A percentile compares a stretch with the other conserved stretches of the same genome.
phyloP scores from a whole-genome alignment of 2,113 vertebrate genomes.

The Nannobrachium achirus region DNA sequence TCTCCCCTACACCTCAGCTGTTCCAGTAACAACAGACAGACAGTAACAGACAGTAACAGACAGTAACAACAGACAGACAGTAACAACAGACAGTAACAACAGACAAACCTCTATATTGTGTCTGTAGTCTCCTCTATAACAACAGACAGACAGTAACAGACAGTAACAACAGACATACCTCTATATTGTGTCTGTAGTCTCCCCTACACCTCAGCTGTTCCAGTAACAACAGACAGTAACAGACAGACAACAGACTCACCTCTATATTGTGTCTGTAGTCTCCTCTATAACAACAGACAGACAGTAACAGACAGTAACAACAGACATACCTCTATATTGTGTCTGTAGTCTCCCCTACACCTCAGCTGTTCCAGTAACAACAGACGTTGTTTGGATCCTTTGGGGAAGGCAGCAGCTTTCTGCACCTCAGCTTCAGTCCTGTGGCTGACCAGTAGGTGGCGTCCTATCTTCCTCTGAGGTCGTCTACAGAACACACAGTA shows the following conservation, averaged over 20 bases:
- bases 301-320: background rate
- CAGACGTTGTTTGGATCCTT: conserved; percentile 58
- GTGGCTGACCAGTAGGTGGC: conserved; percentile 62
- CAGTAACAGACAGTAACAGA: background rate
- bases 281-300: conserved; percentile 37
- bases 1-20: conserved; percentile 62
- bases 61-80: conserved; percentile 4
- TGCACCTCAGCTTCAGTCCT: conserved; percentile 48
- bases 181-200: conserved; percentile 67
- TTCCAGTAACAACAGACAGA: conserved; percentile 50
- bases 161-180: conserved; percentile 33
- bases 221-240: conserved; percentile 62
- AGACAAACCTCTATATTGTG: too few relatives aligned
- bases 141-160: too few relatives aligned
- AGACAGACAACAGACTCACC: too few relatives aligned
- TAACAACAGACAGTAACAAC: background rate
- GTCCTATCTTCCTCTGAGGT: conserved; percentile 61
- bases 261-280: conserved; percentile 68
- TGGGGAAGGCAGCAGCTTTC: conserved; percentile 32
- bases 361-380: conserved; percentile 62
- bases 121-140: too few relatives aligned
- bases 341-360: conserved; percentile 62
- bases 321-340: conserved; percentile 59
- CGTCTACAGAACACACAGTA: conserved; percentile 64
- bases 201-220: conserved; percentile 62